Conservation (phyloP, 2,113 vertebrate genomes). For the Nothoprocta pentlandii region DNA sequence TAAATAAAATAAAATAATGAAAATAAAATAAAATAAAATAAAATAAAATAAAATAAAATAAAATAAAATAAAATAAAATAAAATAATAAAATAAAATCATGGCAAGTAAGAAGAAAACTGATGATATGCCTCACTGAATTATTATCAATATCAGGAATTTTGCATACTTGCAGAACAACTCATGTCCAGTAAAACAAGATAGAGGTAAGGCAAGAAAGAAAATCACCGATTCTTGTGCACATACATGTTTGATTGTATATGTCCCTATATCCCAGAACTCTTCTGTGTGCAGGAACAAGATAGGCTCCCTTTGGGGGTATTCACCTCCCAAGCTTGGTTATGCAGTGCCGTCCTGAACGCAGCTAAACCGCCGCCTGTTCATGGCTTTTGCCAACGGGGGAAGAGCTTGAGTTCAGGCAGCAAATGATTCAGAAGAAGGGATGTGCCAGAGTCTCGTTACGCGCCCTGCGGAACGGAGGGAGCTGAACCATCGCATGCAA, state of each 20-base stretch:
- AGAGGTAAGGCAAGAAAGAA: background rate
- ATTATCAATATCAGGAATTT: background rate
- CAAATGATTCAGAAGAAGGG: slow-evolving; percentile 51
- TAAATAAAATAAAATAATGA: background rate
- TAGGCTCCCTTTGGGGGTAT: background rate
- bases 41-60: background rate
- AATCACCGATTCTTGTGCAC: background rate
- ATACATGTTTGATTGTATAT: too few species aligned
- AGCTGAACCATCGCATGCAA: slow-evolving; percentile 34
- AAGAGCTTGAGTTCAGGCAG: slow-evolving; percentile 25
- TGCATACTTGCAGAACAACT: background rate
- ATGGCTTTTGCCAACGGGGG: background rate
- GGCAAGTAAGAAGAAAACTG: background rate
- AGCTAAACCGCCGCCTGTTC: background rate
- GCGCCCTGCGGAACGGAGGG: slow-evolving; percentile 26
- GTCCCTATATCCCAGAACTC: background rate
- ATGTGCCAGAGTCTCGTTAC: slow-evolving; percentile 47
- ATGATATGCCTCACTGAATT: background rate
- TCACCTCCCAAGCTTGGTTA: rapidly evolving
- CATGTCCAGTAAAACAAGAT: background rate
- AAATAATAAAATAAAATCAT: too few species aligned
- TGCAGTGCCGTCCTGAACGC: background rate
- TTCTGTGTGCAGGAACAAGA: background rate
- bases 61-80: too few species aligned
- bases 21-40: background rate